phyloP scores from a whole-genome alignment of 2,888 invertebrate species.

The Chloromyia formosa region DNA sequence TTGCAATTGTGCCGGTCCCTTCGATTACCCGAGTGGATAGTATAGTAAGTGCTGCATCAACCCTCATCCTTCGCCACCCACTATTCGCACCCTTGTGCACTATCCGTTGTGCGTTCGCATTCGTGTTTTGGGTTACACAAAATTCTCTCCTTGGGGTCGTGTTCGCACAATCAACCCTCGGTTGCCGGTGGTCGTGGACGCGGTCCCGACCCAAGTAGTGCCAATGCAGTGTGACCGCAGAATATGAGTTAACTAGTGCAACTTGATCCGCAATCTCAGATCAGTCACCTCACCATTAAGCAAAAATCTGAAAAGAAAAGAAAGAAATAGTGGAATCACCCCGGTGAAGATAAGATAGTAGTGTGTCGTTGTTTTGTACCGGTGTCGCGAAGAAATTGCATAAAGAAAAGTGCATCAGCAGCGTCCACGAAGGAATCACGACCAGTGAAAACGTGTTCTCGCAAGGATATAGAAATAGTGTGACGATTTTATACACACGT shows the following conservation, averaged over 20 bases:
- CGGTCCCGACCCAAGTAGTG: slow-evolving; percentile 5
- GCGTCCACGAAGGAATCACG: too few relatives aligned
- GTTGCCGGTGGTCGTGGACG: slow-evolving; percentile 24
- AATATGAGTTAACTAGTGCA: slow-evolving; percentile 30
- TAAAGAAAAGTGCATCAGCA: neutral
- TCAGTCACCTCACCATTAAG: slow-evolving; percentile 11
- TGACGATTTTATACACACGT: too few relatives aligned
- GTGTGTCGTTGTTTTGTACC: slow-evolving; percentile 10
- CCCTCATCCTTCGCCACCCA: neutral
- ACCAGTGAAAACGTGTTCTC: too few relatives aligned
- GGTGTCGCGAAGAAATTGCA: neutral
- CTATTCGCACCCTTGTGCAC: neutral
- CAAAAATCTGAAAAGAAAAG: neutral
- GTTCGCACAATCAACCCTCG: slow-evolving; percentile 27
- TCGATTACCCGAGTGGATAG: slow-evolving; percentile 7
- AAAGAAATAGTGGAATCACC: slow-evolving; percentile 21
- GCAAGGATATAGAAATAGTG: too few relatives aligned
- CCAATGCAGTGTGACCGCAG: slow-evolving; percentile 35
- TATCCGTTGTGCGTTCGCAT: slow-evolving; percentile 1
- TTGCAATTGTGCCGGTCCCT: slow-evolving; percentile 6
- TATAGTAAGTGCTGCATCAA: neutral
- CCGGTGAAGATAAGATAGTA: slow-evolving; percentile 3
- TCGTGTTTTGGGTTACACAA: slow-evolving; percentile 21
- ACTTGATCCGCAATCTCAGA: slow-evolving; percentile 17
- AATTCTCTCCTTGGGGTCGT: neutral